These are phyloP conservation scores for Empis stercorea DNA, from an alignment of 2,888 invertebrate genomes.

Conservation along the genomic window DNA sequence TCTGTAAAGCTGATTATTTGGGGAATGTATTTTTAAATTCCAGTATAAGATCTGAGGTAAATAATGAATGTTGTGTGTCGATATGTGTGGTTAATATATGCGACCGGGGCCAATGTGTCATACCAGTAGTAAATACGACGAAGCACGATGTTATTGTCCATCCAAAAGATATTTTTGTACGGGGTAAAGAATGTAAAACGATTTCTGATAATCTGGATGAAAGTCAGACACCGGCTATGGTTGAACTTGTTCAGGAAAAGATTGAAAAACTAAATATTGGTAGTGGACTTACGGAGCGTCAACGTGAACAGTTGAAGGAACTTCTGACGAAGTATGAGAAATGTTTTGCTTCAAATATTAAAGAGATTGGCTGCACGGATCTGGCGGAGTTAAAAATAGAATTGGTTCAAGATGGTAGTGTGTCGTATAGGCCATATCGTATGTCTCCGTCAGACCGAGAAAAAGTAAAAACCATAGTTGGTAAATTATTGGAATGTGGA, in stretches of 20 bases:
- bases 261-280: too few species aligned
- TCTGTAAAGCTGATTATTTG: neutral
- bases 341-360: slow-evolving; percentile 1
- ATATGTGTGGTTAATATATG: slow-evolving; percentile 1
- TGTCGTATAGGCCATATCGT: slow-evolving; percentile 19
- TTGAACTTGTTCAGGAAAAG: neutral
- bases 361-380: slow-evolving; percentile 6
- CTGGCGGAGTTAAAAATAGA: slow-evolving; percentile 15
- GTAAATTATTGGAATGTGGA: slow-evolving; percentile 12
- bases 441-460: slow-evolving; percentile 16
- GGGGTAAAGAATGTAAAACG: neutral
- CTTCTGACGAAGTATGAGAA: neutral
- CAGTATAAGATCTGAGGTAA: slow-evolving; percentile 1
- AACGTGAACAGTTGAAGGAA: too few species aligned
- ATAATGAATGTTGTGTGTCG: slow-evolving; percentile 2
- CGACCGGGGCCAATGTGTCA: slow-evolving; percentile 1
- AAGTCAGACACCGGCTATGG: neutral
- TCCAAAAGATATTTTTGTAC: neutral
- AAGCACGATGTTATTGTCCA: neutral
- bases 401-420: slow-evolving; percentile 13
- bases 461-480: slow-evolving; percentile 14
- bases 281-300: too few species aligned
- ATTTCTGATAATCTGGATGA: too few species aligned
- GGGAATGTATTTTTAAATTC: neutral
- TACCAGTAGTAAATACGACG: slow-evolving; percentile 4